A percentile compares a stretch with the other conserved stretches of the same genome.
These are phyloP conservation scores for Carposina sasakii DNA, from an alignment of 1,140 invertebrate genomes.

Conservation along the genomic window DNA sequence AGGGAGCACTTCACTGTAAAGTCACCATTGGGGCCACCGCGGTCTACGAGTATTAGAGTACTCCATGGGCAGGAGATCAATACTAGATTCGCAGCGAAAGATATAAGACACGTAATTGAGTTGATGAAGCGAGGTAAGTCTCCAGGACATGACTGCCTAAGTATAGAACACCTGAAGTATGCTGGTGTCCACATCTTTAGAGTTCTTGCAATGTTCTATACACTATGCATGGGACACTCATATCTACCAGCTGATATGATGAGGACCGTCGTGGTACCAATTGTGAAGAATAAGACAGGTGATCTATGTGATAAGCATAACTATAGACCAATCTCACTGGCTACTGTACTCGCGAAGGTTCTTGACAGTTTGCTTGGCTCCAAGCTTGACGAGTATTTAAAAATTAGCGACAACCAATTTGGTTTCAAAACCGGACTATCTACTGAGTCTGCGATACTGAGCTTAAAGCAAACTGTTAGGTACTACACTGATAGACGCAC, in stretches of 20 bases:
- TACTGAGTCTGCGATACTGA: neutral
- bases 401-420: neutral
- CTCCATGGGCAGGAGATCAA: neutral
- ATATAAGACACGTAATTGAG: neutral
- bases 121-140: constrained; percentile 1
- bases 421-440: neutral
- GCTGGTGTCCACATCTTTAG: neutral
- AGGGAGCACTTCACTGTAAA: neutral
- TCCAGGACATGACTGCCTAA: neutral
- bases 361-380: neutral
- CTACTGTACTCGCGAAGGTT: neutral
- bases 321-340: constrained; percentile 4
- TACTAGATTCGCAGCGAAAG: too few species aligned
- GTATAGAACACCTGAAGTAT: constrained; percentile 4
- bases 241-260: constrained; percentile 3
- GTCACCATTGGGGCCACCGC: neutral
- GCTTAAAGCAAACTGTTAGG: neutral
- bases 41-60: neutral
- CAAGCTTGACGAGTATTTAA: neutral
- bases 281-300: constrained; percentile 6
- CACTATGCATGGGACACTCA: neutral
- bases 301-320: neutral
- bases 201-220: neutral
- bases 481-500: neutral
- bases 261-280: neutral